Conservation (phyloP, 2,888 invertebrate species). For the Mayetiola destructor region DNA sequence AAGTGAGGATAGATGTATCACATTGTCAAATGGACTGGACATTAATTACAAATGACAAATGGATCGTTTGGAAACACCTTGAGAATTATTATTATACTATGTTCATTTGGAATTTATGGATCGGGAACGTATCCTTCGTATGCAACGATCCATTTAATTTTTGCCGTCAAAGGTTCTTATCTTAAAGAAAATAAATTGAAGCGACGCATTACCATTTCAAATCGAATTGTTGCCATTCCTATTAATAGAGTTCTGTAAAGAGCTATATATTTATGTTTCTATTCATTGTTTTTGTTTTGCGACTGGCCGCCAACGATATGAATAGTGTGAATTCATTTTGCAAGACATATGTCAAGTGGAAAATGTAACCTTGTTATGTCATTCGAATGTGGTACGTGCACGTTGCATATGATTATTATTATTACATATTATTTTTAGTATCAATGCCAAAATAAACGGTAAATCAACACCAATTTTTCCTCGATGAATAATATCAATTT, state of each 20-base stretch:
- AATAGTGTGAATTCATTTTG: no score
- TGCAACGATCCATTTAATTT: constrained; percentile 9
- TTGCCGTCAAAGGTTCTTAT: neutral
- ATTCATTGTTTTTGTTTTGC: constrained; percentile 6
- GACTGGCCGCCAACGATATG: neutral
- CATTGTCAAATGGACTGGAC: constrained; percentile 16
- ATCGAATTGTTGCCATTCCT: no score
- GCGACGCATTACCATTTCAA: no score
- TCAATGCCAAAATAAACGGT: no score
- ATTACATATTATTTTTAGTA: no score
- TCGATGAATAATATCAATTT: neutral
- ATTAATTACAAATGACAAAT: constrained; percentile 15
- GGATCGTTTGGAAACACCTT: constrained; percentile 15
- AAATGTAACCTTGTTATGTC: constrained; percentile 12
- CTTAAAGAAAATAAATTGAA: no score
- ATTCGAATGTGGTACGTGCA: neutral
- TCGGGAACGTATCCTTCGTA: constrained; percentile 1
- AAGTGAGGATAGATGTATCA: constrained; percentile 12
- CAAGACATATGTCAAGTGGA: constrained; percentile 7
- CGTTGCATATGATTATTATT: no score
- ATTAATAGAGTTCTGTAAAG: no score
- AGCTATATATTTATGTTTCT: no score
- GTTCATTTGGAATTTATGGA: constrained; percentile 14
- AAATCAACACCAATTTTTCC: neutral
- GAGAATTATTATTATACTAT: constrained; percentile 16